Evolutionary conservation across 2,888 invertebrate species (phyloP).

Genomic region (Masnerella sp.): DNA sequence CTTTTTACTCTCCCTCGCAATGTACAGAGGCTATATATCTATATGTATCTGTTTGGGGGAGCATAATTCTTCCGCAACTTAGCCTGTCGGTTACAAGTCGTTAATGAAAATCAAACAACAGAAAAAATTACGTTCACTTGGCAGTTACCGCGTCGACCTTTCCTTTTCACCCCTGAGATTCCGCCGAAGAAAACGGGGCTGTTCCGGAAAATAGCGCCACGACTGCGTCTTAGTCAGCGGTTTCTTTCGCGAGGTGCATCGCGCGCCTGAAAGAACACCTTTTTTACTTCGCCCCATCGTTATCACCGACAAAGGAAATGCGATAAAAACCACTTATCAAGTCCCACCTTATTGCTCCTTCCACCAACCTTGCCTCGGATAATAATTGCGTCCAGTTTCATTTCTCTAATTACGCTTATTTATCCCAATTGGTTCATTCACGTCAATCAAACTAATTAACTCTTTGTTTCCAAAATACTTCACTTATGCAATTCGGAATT

Average conservation of each 20-base stretch:
- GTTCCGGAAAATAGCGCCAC: conserved; percentile 62
- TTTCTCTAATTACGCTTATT: no score
- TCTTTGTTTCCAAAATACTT: no score
- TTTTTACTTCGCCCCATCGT: conserved; percentile 58
- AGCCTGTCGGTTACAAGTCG: conserved; percentile 72
- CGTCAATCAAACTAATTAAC: no score
- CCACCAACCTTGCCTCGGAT: no score
- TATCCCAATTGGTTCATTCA: no score
- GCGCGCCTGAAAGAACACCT: conserved; percentile 58
- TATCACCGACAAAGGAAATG: conserved; percentile 54
- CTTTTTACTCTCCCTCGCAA: conserved; percentile 6
- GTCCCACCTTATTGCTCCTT: conserved; percentile 28
- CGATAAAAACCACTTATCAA: conserved; percentile 51
- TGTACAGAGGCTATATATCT: conserved; percentile 15
- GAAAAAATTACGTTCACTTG: conserved; percentile 75
- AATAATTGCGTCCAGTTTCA: no score
- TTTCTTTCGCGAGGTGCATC: conserved; percentile 70
- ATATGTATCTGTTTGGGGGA: conserved; percentile 67
- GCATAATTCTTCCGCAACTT: conserved; percentile 68
- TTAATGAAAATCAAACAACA: conserved; percentile 78
- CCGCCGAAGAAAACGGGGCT: conserved; percentile 60
- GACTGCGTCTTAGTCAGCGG: conserved; percentile 72
- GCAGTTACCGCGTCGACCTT: conserved; percentile 66
- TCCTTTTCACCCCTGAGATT: conserved; percentile 70
- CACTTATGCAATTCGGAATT: no score